phyloP scores from a whole-genome alignment of 2,797 vertebrate genomes.

The Enoplosus armatus region DNA sequence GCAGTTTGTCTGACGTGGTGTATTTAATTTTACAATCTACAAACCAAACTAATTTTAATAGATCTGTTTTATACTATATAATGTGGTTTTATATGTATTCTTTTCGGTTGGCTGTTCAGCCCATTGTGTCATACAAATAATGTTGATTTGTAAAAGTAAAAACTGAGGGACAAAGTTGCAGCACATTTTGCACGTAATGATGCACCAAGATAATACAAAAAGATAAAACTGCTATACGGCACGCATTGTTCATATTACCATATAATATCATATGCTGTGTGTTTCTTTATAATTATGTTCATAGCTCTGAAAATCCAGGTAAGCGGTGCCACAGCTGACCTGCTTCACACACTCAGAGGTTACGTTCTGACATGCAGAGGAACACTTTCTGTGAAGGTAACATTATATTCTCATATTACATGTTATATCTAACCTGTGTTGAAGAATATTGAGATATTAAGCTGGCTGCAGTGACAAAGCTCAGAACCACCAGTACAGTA shows the following conservation, averaged over 20 bases:
- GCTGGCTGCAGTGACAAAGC: neutral
- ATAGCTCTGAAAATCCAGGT: slow-evolving; percentile 87
- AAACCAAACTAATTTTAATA: neutral
- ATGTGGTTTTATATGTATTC: neutral
- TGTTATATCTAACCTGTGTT: neutral
- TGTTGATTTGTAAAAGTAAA: neutral
- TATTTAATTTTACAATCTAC: neutral
- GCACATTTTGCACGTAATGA: neutral
- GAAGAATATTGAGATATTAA: neutral
- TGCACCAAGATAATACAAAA: neutral
- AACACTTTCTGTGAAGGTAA: slow-evolving; percentile 86
- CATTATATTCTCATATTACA: neutral
- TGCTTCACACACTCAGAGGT: slow-evolving; percentile 81
- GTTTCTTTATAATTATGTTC: neutral
- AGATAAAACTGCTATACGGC: neutral
- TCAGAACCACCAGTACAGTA: neutral
- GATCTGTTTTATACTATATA: neutral
- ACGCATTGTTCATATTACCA: neutral
- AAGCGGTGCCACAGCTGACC: slow-evolving; percentile 83
- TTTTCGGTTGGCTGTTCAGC: neutral
- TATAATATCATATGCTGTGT: neutral
- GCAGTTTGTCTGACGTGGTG: neutral
- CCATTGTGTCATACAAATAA: neutral
- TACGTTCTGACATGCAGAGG: slow-evolving; percentile 84
- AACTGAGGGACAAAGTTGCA: neutral